These are phyloP conservation scores for Paradisaea rubra DNA, from an alignment of 2,113 vertebrate species.

Conservation along the genomic window DNA sequence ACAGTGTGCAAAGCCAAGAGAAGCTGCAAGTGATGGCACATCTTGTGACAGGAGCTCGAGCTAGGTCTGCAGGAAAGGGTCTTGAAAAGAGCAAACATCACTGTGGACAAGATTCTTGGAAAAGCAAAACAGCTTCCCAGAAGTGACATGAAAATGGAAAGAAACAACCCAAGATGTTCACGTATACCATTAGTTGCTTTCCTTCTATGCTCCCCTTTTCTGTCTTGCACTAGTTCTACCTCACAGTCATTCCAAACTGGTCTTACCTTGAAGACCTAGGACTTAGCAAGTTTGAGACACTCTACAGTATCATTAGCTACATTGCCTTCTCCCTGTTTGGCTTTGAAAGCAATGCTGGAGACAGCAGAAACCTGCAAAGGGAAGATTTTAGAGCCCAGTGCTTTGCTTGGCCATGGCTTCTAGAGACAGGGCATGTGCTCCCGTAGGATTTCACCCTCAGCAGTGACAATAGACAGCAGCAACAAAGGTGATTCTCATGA, in stretches of 20 bases:
- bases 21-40: neutral
- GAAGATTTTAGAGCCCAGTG: neutral
- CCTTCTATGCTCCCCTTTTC: neutral
- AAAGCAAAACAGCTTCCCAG: neutral
- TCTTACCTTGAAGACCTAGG: neutral
- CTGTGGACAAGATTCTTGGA: neutral
- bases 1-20: neutral
- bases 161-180: neutral
- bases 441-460: too few species aligned
- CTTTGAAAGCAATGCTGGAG: neutral
- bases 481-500: neutral
- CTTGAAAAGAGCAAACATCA: neutral
- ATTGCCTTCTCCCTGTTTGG: neutral
- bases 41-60: neutral
- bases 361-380: neutral
- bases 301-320: neutral
- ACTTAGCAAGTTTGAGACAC: neutral
- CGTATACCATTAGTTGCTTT: neutral
- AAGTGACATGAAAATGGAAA: neutral
- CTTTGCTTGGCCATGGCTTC: neutral
- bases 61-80: neutral
- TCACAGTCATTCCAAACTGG: neutral
- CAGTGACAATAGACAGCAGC: too few species aligned
- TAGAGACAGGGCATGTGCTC: neutral
- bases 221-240: neutral